Base-by-base conservation (phyloP, 1,140 invertebrate genomes). In the Anoplophora glabripennis region DNA sequence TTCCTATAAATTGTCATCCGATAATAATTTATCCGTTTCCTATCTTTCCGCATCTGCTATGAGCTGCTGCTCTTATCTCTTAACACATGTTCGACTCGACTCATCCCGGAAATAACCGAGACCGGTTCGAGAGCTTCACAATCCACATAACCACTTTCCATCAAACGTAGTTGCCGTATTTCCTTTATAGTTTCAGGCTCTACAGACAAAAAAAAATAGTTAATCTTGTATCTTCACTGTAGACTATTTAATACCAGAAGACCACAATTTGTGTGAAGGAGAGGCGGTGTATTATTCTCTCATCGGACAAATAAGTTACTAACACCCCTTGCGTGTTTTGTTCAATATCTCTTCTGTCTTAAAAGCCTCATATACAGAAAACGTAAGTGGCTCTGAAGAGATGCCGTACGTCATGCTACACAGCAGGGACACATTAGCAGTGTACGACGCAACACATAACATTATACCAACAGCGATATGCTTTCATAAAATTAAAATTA, bases 71-170 rank as follows among this genome's bases (percentile, higher is more conserved):
- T 52, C 53, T 38, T 34, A 40, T 28, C 46, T 35, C 15, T 15
- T 28, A 49, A 52, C 56, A 58, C 44, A 41, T 58, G 56, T 42
- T 51, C 48, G 56, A 49, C 52, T 41, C 36, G 56, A 52, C 35
- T 49, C 10, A 51, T 52, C 48, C 47, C 47, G 56, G 56, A 49
- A 51, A 41, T 37, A 57, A 17, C 18, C 55, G 55, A 49, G 35
- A 36, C 10, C 28, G 40, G 49, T 10, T 52, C 15, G 40, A 58
- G 52, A 45, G 56, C 56, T 33, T 36, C 40, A 45, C 14, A 52
- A 49, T 42, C 34, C 56, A 51, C 55, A 48, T 17, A 28, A 21
- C 38, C 40, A 15, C 55, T 15, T n/a, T 34, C 35, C 10, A 52
- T 21, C 36, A 40, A 36, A 9, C 49, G 14, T 8, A n/a, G 55